Percentiles rank a stretch among this genome's conserved stretches.
phyloP scores from a whole-genome alignment of 2,797 vertebrate species.

The Argya squamiceps region DNA sequence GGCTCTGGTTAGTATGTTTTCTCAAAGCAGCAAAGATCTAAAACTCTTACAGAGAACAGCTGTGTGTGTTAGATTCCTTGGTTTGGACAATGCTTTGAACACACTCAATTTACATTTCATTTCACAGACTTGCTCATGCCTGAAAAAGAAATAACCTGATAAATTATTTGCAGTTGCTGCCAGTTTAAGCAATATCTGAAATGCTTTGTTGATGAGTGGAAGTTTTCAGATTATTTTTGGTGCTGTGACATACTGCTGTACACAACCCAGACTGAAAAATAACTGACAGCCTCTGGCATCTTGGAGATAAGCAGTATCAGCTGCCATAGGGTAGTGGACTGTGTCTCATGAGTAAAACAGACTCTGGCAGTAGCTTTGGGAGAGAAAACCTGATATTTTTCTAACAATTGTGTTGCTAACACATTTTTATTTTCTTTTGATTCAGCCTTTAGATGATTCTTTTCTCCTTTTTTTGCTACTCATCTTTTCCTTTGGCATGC shows the following conservation, averaged over 20 bases:
- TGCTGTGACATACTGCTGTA: not conserved
- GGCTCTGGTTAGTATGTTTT: not conserved
- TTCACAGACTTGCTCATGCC: not conserved
- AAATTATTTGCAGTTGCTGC: not conserved
- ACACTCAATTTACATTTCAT: constrained; percentile 29
- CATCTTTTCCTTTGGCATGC: not conserved
- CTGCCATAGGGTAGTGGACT: not conserved
- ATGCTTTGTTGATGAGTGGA: not conserved
- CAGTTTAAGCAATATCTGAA: not conserved
- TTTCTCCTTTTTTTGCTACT: not conserved
- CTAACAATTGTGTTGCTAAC: not conserved
- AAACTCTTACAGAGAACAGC: not conserved
- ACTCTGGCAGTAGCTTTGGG: not conserved
- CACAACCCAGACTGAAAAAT: not conserved
- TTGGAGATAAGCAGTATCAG: constrained; percentile 18
- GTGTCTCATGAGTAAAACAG: not conserved
- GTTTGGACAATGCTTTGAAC: not conserved
- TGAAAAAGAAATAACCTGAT: constrained; percentile 15
- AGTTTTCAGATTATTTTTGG: constrained; percentile 15
- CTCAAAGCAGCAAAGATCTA: not conserved
- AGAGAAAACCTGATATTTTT: not conserved
- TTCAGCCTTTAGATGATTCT: not conserved
- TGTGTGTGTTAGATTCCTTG: not conserved
- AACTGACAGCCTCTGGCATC: not conserved
- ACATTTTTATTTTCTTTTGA: not conserved